Percentiles rank a stretch among this genome's conserved stretches.
Evolutionary conservation across 2,113 vertebrate species (phyloP).

Genomic region (Tachysurus vachellii): DNA sequence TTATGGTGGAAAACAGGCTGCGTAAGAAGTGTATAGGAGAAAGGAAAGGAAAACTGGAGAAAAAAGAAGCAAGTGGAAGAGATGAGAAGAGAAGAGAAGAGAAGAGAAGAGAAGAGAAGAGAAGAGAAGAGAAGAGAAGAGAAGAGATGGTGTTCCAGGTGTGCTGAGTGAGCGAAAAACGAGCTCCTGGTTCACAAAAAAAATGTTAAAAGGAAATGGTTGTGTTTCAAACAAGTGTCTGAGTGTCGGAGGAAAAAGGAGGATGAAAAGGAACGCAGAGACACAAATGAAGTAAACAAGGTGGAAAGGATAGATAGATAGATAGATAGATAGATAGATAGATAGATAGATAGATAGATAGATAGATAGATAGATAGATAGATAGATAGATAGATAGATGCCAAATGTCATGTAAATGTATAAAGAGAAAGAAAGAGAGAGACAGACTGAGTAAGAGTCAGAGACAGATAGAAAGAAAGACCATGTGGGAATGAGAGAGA

Average conservation of each 20-base stretch:
- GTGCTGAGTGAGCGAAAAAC: slow-evolving; percentile 56
- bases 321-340: neutral
- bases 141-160: slow-evolving; percentile 28
- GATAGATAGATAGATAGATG: neutral
- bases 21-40: neutral
- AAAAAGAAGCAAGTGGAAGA: slow-evolving; percentile 17
- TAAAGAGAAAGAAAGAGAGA: neutral
- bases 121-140: too few species aligned
- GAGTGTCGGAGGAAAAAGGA: neutral
- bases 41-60: neutral
- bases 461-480: neutral
- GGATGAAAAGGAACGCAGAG: neutral
- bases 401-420: neutral
- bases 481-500: neutral
- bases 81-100: neutral
- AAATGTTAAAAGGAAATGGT: slow-evolving; percentile 48
- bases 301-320: neutral
- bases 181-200: slow-evolving; percentile 2
- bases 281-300: neutral
- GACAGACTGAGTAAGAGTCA: neutral
- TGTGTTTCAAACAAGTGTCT: slow-evolving; percentile 40
- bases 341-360: neutral
- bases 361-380: neutral
- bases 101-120: too few species aligned
- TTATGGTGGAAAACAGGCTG: neutral